Evolutionary conservation across 2,113 vertebrate species (phyloP), one percentile per base, ranked within the genome.

Genomic region (Glaucidium brasilianum): DNA sequence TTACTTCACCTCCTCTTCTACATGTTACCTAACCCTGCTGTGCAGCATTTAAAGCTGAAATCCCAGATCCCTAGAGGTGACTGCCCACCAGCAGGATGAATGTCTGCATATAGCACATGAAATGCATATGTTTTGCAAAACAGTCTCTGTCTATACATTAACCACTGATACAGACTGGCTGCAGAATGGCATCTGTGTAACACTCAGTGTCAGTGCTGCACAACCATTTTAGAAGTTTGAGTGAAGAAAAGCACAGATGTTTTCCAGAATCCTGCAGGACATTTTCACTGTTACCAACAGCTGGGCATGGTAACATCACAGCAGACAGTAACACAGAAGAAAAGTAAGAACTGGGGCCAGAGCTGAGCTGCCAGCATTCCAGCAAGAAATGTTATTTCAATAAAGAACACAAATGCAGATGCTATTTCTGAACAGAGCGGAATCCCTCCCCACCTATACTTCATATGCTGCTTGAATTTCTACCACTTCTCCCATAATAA

Each of bases 191-290:
- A 82, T 72, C 80, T 91, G 69, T 47, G 60, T 30, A 78, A 81
- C 71, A 60, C 66, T 68, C n/a, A 3, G 20, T 53, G 82, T 59
- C 59, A 53, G 19, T 3, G n/a, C 89, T 82, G 43, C 87, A 89
- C 26, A 72, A 15, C 34, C 76, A 30, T 60, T 85, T 43, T 64
- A 87, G 84, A 49, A 78, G 47, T 34, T 15, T 10, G 56, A 81
- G 52, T 19, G 26, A 91, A 90, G 60, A 75, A 74, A 94, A 75
- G 47, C 56, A 64, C 76, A 94, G 76, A 94, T 77, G 89, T 84
- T 89, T 95, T 84, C 77, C 81, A 95, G 82, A 94, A 90, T 72
- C 69, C 73, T 81, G 53, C 56, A 75, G 84, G 86, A 91, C 41
- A 49, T 85, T 94, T 72, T 81, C 47, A 58, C 55, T 67, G 43